Conservation (phyloP, 2,888 invertebrate species). For the Heliconius ethilla region DNA sequence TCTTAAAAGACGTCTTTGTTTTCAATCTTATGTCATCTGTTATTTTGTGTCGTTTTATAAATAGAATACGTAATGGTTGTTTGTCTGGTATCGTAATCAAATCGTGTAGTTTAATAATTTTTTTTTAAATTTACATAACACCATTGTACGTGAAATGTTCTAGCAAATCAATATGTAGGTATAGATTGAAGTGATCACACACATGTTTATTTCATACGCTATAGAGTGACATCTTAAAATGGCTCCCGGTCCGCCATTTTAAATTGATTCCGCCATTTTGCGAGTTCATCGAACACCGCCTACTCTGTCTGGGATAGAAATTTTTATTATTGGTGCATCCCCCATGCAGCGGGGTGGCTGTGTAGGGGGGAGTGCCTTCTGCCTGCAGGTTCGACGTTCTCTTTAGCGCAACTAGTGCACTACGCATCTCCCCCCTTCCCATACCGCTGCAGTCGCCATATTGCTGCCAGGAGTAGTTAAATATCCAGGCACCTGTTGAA, state of each 20-base stretch:
- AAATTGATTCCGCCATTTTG: constrained; percentile 31
- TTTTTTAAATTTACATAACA: neutral
- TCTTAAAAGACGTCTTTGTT: neutral
- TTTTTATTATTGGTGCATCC: constrained; percentile 32
- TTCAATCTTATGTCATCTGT: neutral
- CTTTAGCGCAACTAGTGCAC: constrained; percentile 38
- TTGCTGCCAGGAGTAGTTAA: constrained; percentile 43
- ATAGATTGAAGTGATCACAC: neutral
- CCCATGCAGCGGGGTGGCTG: constrained; percentile 9
- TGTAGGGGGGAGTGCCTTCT: neutral
- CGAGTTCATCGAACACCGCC: constrained; percentile 14
- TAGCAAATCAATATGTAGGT: neutral
- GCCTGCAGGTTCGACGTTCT: constrained; percentile 35
- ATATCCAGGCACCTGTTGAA: constrained; percentile 48
- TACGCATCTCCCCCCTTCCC: constrained; percentile 39
- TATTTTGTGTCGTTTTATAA: neutral
- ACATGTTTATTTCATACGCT: neutral
- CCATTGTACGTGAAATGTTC: neutral
- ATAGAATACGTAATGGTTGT: constrained; percentile 2
- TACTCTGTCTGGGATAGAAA: constrained; percentile 29
- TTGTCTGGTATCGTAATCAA: neutral
- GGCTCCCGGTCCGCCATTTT: neutral
- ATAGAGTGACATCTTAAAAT: neutral
- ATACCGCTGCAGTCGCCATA: constrained; percentile 42
- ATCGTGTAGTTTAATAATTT: neutral